Percentiles rank a stretch among this genome's conserved stretches.
Conservation (phyloP, 2,113 vertebrate genomes). For the Psophia crepitans region DNA sequence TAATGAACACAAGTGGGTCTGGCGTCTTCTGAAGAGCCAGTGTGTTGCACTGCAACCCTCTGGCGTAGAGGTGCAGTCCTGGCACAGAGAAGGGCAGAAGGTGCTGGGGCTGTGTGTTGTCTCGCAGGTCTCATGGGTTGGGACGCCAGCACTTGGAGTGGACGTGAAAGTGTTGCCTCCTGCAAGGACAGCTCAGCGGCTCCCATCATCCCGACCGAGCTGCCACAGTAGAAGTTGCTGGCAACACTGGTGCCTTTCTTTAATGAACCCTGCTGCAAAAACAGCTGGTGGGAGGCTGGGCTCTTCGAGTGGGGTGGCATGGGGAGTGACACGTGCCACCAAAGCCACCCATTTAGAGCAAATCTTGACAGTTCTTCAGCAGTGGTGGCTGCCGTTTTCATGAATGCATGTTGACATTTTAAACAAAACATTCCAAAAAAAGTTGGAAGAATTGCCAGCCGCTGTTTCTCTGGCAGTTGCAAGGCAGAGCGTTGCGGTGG, state of each 20-base stretch:
- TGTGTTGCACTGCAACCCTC: not conserved
- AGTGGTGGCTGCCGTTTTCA: not conserved
- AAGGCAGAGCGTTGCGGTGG: not conserved
- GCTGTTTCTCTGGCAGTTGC: not conserved
- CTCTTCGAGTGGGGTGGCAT: not conserved
- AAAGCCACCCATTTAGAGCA: not conserved
- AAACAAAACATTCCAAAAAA: not conserved
- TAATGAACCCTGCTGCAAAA: not conserved
- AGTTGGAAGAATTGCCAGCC: not conserved
- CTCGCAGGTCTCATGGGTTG: rapidly evolving
- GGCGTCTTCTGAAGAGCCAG: not conserved
- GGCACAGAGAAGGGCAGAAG: not conserved
- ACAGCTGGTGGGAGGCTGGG: rapidly evolving
- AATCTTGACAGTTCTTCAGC: not conserved
- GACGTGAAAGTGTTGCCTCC: rapidly evolving
- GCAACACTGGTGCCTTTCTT: not conserved
- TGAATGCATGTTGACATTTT: not conserved
- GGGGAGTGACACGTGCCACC: not conserved
- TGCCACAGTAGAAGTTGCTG: not conserved
- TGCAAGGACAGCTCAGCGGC: not conserved
- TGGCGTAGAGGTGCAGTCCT: no score
- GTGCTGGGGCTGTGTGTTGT: not conserved
- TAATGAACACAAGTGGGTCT: rapidly evolving
- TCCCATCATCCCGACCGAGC: not conserved
- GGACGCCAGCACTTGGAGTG: not conserved